A percentile compares a stretch with the other conserved stretches of the same genome.
phyloP scores from a whole-genome alignment of 2,113 vertebrate genomes.

The Cyprinus carpio region DNA sequence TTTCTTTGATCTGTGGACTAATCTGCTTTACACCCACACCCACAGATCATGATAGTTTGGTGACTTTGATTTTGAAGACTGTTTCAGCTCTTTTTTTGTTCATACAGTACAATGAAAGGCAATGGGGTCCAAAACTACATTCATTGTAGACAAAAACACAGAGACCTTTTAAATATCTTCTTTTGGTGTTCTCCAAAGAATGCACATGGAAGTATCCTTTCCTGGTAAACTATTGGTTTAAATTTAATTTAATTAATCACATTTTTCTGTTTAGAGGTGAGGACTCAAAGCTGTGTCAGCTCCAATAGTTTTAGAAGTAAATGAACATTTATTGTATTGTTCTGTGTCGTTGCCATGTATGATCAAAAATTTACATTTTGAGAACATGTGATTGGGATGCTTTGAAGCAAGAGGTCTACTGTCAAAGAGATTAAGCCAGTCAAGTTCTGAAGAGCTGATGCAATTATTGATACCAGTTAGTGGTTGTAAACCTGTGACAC shows the following conservation, averaged over 20 bases:
- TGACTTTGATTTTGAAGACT: neutral
- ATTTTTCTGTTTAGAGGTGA: too few relatives aligned
- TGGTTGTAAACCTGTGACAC: neutral
- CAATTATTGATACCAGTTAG: neutral
- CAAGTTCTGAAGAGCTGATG: constrained; percentile 4
- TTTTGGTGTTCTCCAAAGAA: too few relatives aligned
- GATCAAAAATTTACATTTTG: neutral
- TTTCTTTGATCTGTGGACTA: neutral
- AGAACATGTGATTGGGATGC: neutral
- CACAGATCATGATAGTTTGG: neutral
- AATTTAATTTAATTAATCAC: too few relatives aligned
- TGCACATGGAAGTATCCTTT: too few relatives aligned
- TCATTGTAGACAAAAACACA: neutral
- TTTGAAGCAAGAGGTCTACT: too few relatives aligned
- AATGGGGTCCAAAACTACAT: neutral
- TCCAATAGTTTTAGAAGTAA: neutral
- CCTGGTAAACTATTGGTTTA: too few relatives aligned
- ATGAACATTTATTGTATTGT: neutral
- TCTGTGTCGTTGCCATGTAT: neutral
- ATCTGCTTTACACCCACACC: too few relatives aligned
- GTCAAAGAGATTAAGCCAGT: neutral
- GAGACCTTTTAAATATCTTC: neutral
- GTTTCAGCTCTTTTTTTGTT: neutral
- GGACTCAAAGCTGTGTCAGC: too few relatives aligned
- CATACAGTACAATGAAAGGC: neutral